Evolutionary conservation across 1,140 invertebrate genomes (phyloP), one percentile per base, ranked within the genome.

Genomic region (Eulimnadia texana): DNA sequence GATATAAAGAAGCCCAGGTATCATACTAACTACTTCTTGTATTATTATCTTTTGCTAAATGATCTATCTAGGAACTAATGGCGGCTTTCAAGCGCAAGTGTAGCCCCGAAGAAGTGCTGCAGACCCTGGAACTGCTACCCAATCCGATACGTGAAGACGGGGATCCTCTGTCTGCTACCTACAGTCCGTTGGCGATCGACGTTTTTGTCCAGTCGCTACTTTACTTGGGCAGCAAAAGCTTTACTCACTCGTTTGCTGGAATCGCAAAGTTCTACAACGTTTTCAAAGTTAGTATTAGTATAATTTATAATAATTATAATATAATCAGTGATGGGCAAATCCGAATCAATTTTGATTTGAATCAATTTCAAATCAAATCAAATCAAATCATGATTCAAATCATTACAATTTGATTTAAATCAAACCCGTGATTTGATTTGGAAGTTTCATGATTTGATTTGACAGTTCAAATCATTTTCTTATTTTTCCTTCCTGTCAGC

Each of bases 211-310:
- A 96, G 68, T 95, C 92, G 0, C 73, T 99, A 60, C 77, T 99
- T 0, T 88, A 93, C 70, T 75, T 97, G 49, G 94, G 93, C 22
- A 89, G 86, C 1, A 98, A 98, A 76, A 97, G 93, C 69, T 95
- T 98, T 69, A 96, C 93, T 65, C 96, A 99, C 71, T 92, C 91
- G 67, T 98, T 98, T 75, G 90, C 95, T 16, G 94, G 93, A 42
- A 90, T 99, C 67, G 90, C 90, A 20, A 98, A 98, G 78, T 98
- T 95, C 71, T 89, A 95, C 74, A 83, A 88, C 69, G 87, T 96
- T 1, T 89, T 98, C 67, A 94, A 95, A 75, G 85, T 86, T n/a
- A n/a, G 75, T 68, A 42, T 9, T 16, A 42, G 33, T 42, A 42
- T 42, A 42, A 42, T 23, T 61, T 25, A 23, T 56, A 24, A 13